These are phyloP conservation scores for Actinemys pallida DNA, from an alignment of 2,113 vertebrate genomes.

Conservation along the genomic window DNA sequence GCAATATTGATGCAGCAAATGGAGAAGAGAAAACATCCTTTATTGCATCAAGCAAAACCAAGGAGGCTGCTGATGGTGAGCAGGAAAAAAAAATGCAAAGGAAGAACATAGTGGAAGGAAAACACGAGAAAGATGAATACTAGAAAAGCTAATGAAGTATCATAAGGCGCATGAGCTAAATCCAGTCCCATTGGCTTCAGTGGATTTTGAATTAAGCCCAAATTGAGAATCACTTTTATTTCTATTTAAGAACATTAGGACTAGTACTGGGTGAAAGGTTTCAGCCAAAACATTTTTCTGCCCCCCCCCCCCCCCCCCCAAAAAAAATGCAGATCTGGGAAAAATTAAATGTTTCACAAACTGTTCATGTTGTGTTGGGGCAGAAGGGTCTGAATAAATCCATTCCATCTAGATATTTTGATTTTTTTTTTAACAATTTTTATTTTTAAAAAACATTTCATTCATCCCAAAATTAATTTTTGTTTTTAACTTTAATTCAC, in stretches of 20 bases:
- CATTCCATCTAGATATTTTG: not conserved
- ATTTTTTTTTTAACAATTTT: not conserved
- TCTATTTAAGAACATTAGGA: not conserved
- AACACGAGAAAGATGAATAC: not conserved
- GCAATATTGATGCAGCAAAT: not conserved
- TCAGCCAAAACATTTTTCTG: not conserved
- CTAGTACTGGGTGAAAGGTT: no score
- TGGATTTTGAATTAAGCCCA: not conserved
- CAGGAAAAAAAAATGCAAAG: not conserved
- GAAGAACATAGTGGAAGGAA: not conserved
- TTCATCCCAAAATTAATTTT: not conserved
- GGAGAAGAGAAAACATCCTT: not conserved
- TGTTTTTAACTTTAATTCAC: not conserved
- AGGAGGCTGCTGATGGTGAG: not conserved
- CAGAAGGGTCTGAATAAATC: not conserved
- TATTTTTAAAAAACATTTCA: not conserved
- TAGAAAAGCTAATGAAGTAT: not conserved
- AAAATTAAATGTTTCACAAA: not conserved
- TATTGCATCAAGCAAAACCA: not conserved
- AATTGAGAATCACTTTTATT: not conserved
- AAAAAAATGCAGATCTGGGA: not conserved
- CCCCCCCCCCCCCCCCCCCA: no score
- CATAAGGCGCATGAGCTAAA: not conserved
- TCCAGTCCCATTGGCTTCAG: not conserved
- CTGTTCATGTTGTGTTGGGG: not conserved